Conservation (phyloP, 2,888 invertebrate genomes). For the Drymonia ruficornis region DNA sequence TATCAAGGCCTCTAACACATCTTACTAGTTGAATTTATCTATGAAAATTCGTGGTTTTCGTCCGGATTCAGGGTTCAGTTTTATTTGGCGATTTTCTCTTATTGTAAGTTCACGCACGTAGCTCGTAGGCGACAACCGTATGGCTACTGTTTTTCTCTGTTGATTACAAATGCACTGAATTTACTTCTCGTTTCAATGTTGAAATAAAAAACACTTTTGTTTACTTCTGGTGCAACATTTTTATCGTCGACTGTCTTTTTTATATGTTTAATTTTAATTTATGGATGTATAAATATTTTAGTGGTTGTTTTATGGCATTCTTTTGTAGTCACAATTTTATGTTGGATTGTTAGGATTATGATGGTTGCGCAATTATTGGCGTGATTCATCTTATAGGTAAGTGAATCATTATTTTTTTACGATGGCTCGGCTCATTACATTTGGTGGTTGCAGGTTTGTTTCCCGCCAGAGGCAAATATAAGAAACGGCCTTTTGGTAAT, state of each 20-base stretch:
- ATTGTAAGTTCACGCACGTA: conserved; percentile 72
- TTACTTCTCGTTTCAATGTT: conserved; percentile 49
- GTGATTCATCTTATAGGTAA: background rate
- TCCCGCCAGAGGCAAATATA: too few relatives aligned
- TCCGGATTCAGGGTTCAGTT: conserved; percentile 40
- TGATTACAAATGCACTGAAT: conserved; percentile 71
- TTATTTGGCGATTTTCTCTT: conserved; percentile 44
- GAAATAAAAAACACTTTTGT: conserved; percentile 41
- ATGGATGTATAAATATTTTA: conserved; percentile 19
- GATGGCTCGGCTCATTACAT: too few relatives aligned
- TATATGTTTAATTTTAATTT: conserved; percentile 18
- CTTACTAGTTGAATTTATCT: conserved; percentile 14
- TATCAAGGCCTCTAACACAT: conserved; percentile 36
- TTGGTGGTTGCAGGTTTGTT: too few relatives aligned
- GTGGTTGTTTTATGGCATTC: conserved; percentile 15
- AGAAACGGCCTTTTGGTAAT: too few relatives aligned
- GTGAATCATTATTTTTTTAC: too few relatives aligned
- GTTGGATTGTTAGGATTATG: background rate
- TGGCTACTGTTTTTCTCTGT: conserved; percentile 71
- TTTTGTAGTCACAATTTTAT: conserved; percentile 19
- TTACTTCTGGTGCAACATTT: conserved; percentile 37
- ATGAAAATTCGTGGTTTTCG: conserved; percentile 16
- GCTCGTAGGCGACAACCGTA: conserved; percentile 66
- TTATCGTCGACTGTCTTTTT: conserved; percentile 29
- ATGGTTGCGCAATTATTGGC: background rate